phyloP scores from a whole-genome alignment of 2,888 invertebrate genomes.

The Andrena bucephala region DNA sequence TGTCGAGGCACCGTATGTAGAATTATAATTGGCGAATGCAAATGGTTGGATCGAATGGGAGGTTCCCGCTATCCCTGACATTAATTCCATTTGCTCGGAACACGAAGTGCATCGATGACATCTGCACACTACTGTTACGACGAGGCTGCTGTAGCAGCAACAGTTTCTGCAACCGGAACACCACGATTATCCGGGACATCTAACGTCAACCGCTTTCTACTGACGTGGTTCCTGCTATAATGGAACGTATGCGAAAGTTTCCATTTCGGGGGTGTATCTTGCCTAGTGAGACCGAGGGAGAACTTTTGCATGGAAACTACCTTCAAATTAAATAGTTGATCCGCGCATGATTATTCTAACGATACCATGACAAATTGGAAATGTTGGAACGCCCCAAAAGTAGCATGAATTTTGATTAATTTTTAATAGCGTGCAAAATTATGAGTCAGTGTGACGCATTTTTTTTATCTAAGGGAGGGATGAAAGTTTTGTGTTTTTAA shows the following conservation, averaged over 20 bases:
- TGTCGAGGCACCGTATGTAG: slow-evolving; percentile 24
- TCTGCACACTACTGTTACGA: slow-evolving; percentile 64
- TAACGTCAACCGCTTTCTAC: slow-evolving; percentile 71
- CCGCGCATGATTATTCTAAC: no score
- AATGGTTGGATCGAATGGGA: slow-evolving; percentile 65
- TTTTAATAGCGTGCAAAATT: no score
- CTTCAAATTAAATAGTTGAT: no score
- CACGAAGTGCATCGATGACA: slow-evolving; percentile 72
- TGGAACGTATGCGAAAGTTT: slow-evolving; percentile 40
- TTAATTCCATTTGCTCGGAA: slow-evolving; percentile 71
- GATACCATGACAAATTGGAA: no score
- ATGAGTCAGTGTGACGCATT: no score
- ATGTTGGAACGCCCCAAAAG: no score
- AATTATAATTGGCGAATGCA: slow-evolving; percentile 65
- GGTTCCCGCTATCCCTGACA: slow-evolving; percentile 52
- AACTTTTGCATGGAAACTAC: neutral
- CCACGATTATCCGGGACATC: slow-evolving; percentile 70
- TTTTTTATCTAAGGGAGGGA: no score
- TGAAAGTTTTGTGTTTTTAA: no score
- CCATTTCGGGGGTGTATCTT: slow-evolving; percentile 18
- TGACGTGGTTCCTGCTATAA: slow-evolving; percentile 64
- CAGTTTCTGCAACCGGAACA: slow-evolving; percentile 73
- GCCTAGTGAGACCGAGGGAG: neutral
- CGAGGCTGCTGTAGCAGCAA: slow-evolving; percentile 67
- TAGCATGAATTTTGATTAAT: no score